Base-by-base conservation (phyloP, 2,797 vertebrate genomes). In the Poeciliopsis paucimaculata region DNA sequence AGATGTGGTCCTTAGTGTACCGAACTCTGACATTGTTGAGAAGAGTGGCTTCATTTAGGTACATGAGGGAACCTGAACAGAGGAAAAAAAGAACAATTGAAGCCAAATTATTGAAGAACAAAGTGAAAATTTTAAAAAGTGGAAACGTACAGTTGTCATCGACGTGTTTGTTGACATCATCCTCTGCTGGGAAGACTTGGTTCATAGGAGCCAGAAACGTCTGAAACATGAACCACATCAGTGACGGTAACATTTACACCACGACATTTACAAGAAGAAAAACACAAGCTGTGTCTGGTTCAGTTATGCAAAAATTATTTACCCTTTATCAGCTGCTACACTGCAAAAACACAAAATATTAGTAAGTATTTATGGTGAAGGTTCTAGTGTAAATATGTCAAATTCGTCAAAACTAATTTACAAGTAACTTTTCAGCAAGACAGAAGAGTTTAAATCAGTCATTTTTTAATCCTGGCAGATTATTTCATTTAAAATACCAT, bases 41-140 rank as follows among this genome's bases (percentile, higher is more conserved):
- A 28, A 99, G 97, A 31, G 98, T 99, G 79, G 97, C 98, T 96
- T 99, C 98, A 91, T 99, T 99, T 93, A 99, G 96, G 94, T 99
- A 99, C 98, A 99, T 99, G 20, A 99, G 93, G 70, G 97, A 98
- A 95, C 98, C 98, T 99, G 88, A 74, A 81, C 3, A 55, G 23
- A n/a, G 1, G 20, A 2, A 75, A 15, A 57, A 57, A 3, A 66
- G n/a, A 3, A 81, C 1, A 39, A 45, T 13, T 77, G 51, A 66
- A 43, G 23, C 31, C 0, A 36, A 0, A 53, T n/a, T 31, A 9
- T 28, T 7, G 4, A 3, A 31, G 12, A 64, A 46, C 3, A 18
- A 81, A 49, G 28, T 1, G 34, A 57, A 16, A 36, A 8, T 51
- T 66, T 11, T 70, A 16, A 71, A 16, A 71, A 26, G 16, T 31